Evolutionary conservation across 2,888 invertebrate species (phyloP), one percentile per base, ranked within the genome.

Genomic region (Mechanitis messenoides): DNA sequence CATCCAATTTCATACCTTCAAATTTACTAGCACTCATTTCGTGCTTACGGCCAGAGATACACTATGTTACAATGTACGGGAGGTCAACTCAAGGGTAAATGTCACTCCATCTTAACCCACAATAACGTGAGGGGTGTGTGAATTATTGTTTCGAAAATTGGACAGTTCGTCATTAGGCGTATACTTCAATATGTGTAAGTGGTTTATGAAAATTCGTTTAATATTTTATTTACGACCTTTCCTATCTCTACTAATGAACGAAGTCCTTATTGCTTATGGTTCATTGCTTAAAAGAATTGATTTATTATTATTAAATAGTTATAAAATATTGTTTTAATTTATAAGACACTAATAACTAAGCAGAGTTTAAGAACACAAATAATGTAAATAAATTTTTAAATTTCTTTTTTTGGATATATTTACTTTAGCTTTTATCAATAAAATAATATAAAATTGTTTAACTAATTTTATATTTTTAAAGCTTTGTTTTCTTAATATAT

Each of bases 81-180:
- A 45, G 63, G 53, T 63, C 59, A 60, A 58, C 63, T 62, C 59
- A 54, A 61, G 58, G 62, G 57, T 64, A 59, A 59, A 58, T 66
- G 70, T 69, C 71, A 68, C 70, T 71, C 70, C 68, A 71, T 72
- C 71, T 71, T 59, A 63, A 65, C 61, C 67, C 54, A 63, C 45
- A 67, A 68, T 67, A 68, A 68, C 61, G 59, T 63, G 55, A 58
- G 58, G 63, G 63, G 60, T 58, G 68, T 63, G 66, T 75, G 75
- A 76, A 71, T 77, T 75, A 77, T 76, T 74, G 73, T 74, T 72
- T 71, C 65, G 71, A 71, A 72, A 74, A 72, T 75, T 73, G 69
- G 68, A 69, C 63, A 58, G 45, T 55, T 56, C 65, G 64, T 63
- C 71, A 70, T 71, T 70, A 73, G 67, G 66, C 65, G 64, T 58